Evolutionary conservation across 2,888 invertebrate species (phyloP), one percentile per base, ranked within the genome.

Genomic region (Balanococcus diminutus): DNA sequence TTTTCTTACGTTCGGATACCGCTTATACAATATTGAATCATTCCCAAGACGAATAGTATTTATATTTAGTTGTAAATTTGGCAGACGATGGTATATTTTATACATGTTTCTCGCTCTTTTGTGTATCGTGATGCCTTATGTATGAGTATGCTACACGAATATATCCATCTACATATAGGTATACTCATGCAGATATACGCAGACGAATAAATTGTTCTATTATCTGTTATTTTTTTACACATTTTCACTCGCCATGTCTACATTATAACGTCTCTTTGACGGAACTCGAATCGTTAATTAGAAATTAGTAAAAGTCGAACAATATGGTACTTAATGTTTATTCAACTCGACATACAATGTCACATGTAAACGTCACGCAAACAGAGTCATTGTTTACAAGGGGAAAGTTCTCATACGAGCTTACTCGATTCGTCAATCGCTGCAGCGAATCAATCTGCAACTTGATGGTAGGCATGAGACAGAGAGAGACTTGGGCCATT

Each of bases 1-100:
- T 61, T 84, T 42, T 84, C 72, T 28, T 32, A 19, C 79, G 25
- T 51, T 42, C 75, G 39, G 75, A 46, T 79, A 75, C 85, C 61
- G 84, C 42, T 75, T 42, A 85, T 85, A 79, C 85, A 85, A 79
- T 85, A 85, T 85, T 85, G 85, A 85, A 85, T 85, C 85, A 85
- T 85, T 85, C 85, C 85, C 85, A 85, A 85, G 75, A 79, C 85
- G 85, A 85, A 75, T 85, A 46, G 79, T 75, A 85, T 79, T 85
- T 75, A 75, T 46, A 85, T 79, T 84, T 84, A 84, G 67, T 85
- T 85, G 51, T 85, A 85, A 39, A 79, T 85, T 85, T 85, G 79
- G 85, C 85, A 85, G 46, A 46, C 46, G 75, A 51, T 31, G 82
- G 82, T 46, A 82, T 46, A 82, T 46, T 82, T 51, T 82, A 42